phyloP scores from a whole-genome alignment of 2,113 vertebrate species.

The Hyla sarda region DNA sequence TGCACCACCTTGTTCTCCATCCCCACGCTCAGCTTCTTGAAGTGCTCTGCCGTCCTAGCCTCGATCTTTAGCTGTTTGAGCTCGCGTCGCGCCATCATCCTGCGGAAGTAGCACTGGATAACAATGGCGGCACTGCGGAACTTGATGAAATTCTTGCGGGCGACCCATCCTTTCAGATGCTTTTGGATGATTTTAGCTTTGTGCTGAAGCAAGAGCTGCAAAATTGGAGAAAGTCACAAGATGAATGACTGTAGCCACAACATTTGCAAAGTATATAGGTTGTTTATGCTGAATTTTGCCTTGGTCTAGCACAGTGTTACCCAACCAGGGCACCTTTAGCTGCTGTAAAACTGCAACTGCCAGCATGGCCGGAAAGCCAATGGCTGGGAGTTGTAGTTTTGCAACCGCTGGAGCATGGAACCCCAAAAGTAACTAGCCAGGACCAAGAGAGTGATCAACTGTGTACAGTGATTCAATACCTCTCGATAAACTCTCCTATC shows the following conservation, averaged over 20 bases:
- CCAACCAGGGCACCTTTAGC: no score
- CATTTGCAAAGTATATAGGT: no score
- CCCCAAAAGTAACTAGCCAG: background rate
- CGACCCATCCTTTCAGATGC: constrained; percentile 79
- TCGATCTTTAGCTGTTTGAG: constrained; percentile 90
- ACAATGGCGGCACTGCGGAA: constrained; percentile 75
- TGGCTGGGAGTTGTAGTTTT: no score
- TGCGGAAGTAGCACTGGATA: constrained; percentile 86
- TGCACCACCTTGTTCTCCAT: constrained; percentile 99
- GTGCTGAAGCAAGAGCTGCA: constrained; percentile 85
- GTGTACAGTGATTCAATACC: constrained; percentile 69
- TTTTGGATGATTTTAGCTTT: constrained; percentile 89
- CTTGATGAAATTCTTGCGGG: constrained; percentile 71
- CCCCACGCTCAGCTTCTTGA: constrained; percentile 91
- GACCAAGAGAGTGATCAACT: background rate
- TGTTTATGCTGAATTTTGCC: no score
- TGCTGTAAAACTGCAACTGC: no score
- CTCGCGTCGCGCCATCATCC: constrained; percentile 76
- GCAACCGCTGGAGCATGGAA: background rate
- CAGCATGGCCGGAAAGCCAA: no score
- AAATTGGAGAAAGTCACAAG: background rate
- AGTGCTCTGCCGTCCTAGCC: constrained; percentile 83
- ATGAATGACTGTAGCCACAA: background rate
- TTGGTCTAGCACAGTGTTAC: background rate
- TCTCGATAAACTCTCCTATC: constrained; percentile 81